Percentiles rank a stretch among this genome's conserved stretches.
phyloP scores from a whole-genome alignment of 2,888 invertebrate species.

The Calephelis perditalis region DNA sequence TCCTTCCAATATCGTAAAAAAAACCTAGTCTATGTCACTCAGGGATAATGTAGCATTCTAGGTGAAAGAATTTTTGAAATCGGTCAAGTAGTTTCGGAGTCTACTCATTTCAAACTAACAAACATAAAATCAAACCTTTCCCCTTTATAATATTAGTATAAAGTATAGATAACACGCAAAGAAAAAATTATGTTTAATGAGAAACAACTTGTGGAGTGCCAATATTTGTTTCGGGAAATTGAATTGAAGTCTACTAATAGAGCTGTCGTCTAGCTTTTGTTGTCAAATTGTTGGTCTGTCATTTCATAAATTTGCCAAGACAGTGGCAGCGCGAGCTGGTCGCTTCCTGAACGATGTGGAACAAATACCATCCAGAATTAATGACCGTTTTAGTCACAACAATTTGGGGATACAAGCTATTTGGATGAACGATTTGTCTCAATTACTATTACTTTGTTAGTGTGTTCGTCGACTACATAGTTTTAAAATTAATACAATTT shows the following conservation, averaged over 20 bases:
- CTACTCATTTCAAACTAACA: too few relatives aligned
- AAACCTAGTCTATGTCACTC: too few relatives aligned
- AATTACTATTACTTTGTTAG: background rate
- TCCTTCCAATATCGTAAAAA: too few relatives aligned
- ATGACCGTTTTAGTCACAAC: slow-evolving; percentile 3
- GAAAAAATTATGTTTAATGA: too few relatives aligned
- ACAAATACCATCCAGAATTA: slow-evolving; percentile 1
- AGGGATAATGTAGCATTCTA: too few relatives aligned
- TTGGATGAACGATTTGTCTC: background rate
- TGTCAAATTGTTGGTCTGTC: background rate
- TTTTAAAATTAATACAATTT: background rate
- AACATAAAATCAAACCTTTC: background rate
- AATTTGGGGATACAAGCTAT: background rate
- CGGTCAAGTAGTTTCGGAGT: too few relatives aligned
- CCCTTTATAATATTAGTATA: too few relatives aligned
- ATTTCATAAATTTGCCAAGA: background rate
- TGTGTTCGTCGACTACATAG: background rate
- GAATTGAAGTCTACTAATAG: background rate
- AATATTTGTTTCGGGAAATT: background rate
- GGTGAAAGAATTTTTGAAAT: too few relatives aligned
- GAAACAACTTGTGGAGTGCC: background rate
- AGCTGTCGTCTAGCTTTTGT: slow-evolving; percentile 1
- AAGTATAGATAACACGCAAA: too few relatives aligned
- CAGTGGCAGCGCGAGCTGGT: background rate
- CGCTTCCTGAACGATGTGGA: slow-evolving; percentile 4